Conservation (phyloP, 1,140 invertebrate genomes). For the Drosophila dunni region DNA sequence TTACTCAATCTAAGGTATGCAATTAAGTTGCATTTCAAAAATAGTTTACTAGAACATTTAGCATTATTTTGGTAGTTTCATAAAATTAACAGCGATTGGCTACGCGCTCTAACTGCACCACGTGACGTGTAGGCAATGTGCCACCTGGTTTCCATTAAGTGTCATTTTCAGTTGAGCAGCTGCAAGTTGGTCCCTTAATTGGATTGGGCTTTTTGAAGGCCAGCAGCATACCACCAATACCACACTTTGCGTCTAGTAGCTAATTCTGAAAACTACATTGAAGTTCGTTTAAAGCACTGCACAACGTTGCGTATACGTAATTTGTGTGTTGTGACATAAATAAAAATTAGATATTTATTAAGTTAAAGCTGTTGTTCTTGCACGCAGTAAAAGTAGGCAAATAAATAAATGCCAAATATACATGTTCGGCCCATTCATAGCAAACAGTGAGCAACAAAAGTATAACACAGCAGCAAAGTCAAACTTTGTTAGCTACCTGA, state of each 20-base stretch:
- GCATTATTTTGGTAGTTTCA: too few species aligned
- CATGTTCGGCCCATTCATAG: conserved; percentile 25
- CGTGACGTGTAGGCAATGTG: background rate
- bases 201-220: conserved; percentile 56
- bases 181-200: conserved; percentile 55
- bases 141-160: conserved; percentile 14
- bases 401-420: conserved; percentile 56
- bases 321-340: conserved; percentile 34
- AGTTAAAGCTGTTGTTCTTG: conserved; percentile 29
- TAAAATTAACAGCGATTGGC: background rate
- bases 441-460: conserved; percentile 20
- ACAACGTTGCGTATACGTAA: conserved; percentile 53
- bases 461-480: conserved; percentile 7
- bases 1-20: conserved; percentile 5
- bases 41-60: background rate
- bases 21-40: conserved; percentile 39
- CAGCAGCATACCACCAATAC: background rate
- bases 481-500: conserved; percentile 56
- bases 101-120: background rate
- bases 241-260: background rate
- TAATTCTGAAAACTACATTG: conserved; percentile 14
- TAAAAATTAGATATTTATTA: conserved; percentile 60
- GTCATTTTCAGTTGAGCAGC: conserved; percentile 8
- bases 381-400: conserved; percentile 28
- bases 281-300: background rate